phyloP scores from a whole-genome alignment of 2,888 invertebrate genomes.

The Drosophila dives region DNA sequence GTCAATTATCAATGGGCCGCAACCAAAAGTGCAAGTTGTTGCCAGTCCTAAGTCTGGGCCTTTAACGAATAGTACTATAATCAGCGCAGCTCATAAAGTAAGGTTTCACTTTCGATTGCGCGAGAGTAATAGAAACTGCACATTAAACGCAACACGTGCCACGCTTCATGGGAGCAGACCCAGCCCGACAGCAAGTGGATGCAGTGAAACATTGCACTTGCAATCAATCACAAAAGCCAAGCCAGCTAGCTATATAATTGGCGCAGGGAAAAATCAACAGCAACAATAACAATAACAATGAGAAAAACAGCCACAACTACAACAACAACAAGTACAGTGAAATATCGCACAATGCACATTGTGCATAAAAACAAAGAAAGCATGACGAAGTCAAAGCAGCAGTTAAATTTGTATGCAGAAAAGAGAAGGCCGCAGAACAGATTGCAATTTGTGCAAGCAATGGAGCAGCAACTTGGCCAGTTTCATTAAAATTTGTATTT shows the following conservation, averaged over 20 bases:
- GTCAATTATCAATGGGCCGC: constrained; percentile 74
- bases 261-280: constrained; percentile 74
- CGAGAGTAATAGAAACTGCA: constrained; percentile 81
- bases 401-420: constrained; percentile 43
- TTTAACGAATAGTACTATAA: constrained; percentile 14
- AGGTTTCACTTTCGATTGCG: constrained; percentile 76
- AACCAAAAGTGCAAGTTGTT: constrained; percentile 79
- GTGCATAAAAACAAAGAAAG: constrained; percentile 73
- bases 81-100: constrained; percentile 63
- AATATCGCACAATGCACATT: constrained; percentile 69
- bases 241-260: constrained; percentile 72
- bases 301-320: constrained; percentile 14
- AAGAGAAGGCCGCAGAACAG: constrained; percentile 72
- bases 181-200: constrained; percentile 30
- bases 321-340: constrained; percentile 25
- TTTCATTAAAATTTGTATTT: constrained; percentile 76
- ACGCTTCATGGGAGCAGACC: constrained; percentile 76
- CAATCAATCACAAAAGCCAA: constrained; percentile 77
- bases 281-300: constrained; percentile 39
- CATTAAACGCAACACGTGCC: constrained; percentile 80
- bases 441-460: constrained; percentile 81
- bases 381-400: constrained; percentile 69
- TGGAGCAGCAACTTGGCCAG: constrained; percentile 79
- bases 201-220: constrained; percentile 66
- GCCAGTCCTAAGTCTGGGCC: constrained; percentile 11